phyloP scores from a whole-genome alignment of 2,113 vertebrate genomes.

The Hippolais icterina region DNA sequence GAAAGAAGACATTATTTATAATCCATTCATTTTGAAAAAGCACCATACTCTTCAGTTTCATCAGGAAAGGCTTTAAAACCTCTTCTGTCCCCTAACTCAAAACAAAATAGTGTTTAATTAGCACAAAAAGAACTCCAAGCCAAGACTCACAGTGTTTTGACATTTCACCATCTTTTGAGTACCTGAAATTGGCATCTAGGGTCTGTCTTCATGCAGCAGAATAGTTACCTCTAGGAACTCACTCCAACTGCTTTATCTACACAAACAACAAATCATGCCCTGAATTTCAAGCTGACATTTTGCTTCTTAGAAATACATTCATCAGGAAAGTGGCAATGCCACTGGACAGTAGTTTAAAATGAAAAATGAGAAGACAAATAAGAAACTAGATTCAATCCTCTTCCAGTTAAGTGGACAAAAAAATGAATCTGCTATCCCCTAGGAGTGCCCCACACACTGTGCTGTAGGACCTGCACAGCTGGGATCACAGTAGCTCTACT shows the following conservation, averaged over 20 bases:
- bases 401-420: neutral
- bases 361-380: neutral
- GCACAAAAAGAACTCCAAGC: neutral
- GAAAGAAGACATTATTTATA: neutral
- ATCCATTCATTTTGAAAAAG: neutral
- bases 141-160: neutral
- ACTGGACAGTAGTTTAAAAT: neutral
- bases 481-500: neutral
- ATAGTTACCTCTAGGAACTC: neutral
- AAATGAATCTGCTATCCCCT: neutral
- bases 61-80: neutral
- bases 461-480: neutral
- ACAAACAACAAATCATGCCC: neutral
- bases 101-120: neutral
- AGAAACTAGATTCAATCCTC: neutral
- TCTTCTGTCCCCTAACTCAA: neutral
- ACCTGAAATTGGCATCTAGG: neutral
- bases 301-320: neutral
- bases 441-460: neutral
- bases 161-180: neutral
- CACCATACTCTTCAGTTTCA: neutral
- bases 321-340: neutral
- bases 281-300: neutral
- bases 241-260: neutral
- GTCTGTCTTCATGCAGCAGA: neutral